Percentiles rank a stretch among this genome's conserved stretches.
These are phyloP conservation scores for Otis tarda DNA, from an alignment of 2,113 vertebrate genomes.

Conservation along the genomic window DNA sequence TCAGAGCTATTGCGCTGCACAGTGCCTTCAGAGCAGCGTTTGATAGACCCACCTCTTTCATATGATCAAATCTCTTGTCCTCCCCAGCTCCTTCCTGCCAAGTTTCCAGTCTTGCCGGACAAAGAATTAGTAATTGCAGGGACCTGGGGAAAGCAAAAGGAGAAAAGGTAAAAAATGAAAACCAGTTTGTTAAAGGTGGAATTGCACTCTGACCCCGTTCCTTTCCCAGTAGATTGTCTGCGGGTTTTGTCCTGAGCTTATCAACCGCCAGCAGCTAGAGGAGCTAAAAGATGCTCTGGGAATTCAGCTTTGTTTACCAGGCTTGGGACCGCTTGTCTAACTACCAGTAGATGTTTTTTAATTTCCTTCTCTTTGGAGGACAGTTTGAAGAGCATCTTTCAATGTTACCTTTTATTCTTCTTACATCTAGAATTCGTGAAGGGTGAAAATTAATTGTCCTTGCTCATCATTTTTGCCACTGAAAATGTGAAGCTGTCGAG, in stretches of 20 bases:
- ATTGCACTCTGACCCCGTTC: not conserved
- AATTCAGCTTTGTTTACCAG: slow-evolving; percentile 6
- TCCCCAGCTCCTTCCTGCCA: not conserved
- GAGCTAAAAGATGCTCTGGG: slow-evolving; percentile 1
- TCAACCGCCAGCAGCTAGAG: not conserved
- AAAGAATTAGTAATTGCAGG: not conserved
- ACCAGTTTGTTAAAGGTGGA: not conserved
- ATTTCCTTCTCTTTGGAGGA: not conserved
- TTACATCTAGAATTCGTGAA: not conserved
- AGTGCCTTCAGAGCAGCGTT: not conserved
- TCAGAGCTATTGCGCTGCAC: not conserved
- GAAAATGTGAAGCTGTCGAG: not conserved
- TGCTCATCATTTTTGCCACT: not conserved
- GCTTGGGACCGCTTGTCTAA: not conserved
- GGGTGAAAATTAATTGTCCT: not conserved
- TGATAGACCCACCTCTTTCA: not conserved
- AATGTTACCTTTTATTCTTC: not conserved
- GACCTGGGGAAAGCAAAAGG: not conserved
- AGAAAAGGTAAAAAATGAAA: not conserved
- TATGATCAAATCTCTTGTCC: not conserved
- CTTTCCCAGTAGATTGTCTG: not conserved
- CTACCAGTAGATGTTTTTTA: not conserved
- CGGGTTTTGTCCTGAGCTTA: slow-evolving; percentile 19
- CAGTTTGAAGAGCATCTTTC: not conserved
- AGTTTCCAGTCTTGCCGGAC: not conserved